phyloP scores from a whole-genome alignment of 2,797 vertebrate species.

The Triplophysa yarkandensis region DNA sequence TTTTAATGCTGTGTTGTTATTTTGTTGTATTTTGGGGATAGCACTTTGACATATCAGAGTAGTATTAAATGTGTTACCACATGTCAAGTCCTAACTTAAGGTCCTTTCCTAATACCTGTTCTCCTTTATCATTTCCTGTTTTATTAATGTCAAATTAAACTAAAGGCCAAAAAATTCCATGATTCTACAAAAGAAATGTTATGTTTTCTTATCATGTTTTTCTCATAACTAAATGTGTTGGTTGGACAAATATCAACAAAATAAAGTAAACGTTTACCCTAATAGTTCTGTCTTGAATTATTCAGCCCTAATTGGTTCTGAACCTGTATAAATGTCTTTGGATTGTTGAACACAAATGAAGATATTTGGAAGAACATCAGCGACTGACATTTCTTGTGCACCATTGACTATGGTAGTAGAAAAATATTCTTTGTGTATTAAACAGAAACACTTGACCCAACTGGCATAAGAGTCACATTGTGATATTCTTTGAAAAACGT shows the following conservation, averaged over 20 bases:
- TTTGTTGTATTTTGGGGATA: background rate
- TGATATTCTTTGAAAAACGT: background rate
- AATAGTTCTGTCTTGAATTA: too few relatives aligned
- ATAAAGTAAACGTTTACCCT: too few relatives aligned
- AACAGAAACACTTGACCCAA: background rate
- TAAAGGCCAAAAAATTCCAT: background rate
- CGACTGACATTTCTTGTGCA: too few relatives aligned
- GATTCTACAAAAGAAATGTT: background rate
- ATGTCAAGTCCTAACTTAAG: background rate
- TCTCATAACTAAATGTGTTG: background rate
- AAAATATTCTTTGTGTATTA: too few relatives aligned
- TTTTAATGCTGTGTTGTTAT: background rate
- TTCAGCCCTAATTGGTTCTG: too few relatives aligned
- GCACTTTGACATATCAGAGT: background rate
- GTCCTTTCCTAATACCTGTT: background rate
- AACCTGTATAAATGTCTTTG: too few relatives aligned
- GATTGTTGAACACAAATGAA: too few relatives aligned
- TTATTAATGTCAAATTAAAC: background rate
- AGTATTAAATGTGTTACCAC: background rate
- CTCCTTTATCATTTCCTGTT: background rate
- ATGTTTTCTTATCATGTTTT: background rate
- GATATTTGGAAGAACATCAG: too few relatives aligned
- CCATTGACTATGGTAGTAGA: too few relatives aligned
- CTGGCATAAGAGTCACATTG: background rate
- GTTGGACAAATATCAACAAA: background rate